phyloP scores from a whole-genome alignment of 2,888 invertebrate species.

The Caenorhabditis macrosperma region DNA sequence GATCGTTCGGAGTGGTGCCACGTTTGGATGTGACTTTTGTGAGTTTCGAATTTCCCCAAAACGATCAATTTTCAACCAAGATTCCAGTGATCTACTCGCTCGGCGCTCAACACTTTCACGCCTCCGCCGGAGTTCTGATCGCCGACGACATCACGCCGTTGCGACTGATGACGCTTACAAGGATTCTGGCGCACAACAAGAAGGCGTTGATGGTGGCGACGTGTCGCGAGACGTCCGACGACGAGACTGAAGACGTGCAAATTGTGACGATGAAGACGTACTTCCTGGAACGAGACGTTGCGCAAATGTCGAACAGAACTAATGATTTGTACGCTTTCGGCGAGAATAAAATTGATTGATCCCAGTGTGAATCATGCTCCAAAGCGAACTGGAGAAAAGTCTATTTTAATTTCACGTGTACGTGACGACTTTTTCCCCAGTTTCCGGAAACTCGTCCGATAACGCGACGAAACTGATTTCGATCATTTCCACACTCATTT shows the following conservation, averaged over 20 bases:
- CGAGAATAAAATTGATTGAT: conserved; percentile 7
- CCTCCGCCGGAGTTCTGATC: conserved; percentile 54
- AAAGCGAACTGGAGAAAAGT: too few relatives aligned
- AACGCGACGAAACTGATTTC: neutral
- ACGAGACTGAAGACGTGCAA: conserved; percentile 30
- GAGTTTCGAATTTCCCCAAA: conserved; percentile 5
- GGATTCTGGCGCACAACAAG: conserved; percentile 55
- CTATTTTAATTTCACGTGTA: neutral
- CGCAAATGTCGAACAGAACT: conserved; percentile 20
- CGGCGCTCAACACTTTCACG: conserved; percentile 48
- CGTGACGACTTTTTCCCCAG: neutral
- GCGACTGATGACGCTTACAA: conserved; percentile 36
- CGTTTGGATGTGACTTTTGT: conserved; percentile 70
- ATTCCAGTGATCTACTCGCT: conserved; percentile 56
- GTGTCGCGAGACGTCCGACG: conserved; percentile 10
- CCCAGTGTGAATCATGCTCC: too few relatives aligned
- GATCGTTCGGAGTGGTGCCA: conserved; percentile 61
- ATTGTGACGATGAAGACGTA: conserved; percentile 50
- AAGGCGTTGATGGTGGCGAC: conserved; percentile 47
- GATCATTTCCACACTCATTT: conserved; percentile 31
- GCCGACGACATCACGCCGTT: conserved; percentile 29
- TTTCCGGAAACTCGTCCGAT: neutral
- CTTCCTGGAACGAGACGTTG: conserved; percentile 49
- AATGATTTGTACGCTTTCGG: conserved; percentile 45
- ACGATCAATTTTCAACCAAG: neutral